Evolutionary conservation across 2,113 vertebrate genomes (phyloP).

Genomic region (Xiphorhynchus elegans): DNA sequence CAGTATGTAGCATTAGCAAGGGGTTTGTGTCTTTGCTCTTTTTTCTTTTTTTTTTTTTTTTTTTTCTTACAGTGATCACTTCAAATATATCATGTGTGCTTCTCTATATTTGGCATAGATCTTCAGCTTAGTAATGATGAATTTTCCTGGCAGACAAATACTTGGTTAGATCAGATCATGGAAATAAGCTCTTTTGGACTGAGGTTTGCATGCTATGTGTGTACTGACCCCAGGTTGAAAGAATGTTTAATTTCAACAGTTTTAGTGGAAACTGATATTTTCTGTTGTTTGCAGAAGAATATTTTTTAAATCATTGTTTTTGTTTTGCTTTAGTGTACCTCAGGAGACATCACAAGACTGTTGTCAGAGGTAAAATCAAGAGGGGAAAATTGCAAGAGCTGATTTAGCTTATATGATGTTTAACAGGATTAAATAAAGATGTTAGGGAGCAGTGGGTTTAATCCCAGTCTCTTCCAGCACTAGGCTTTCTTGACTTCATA

Average conservation of each 20-base stretch:
- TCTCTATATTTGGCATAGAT: slow-evolving; percentile 34
- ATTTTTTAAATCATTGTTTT: not conserved
- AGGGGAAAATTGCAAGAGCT: not conserved
- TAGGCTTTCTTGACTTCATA: not conserved
- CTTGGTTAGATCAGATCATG: slow-evolving; percentile 42
- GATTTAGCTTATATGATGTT: not conserved
- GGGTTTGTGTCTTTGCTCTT: not conserved
- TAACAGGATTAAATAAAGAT: not conserved
- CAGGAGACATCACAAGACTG: slow-evolving; percentile 9
- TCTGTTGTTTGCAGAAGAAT: slow-evolving; percentile 38
- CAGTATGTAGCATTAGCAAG: not conserved
- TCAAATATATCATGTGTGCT: not conserved
- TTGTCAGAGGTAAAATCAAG: not conserved
- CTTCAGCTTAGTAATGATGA: slow-evolving; percentile 31
- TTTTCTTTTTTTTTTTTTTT: no score
- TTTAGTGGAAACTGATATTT: slow-evolving; percentile 39
- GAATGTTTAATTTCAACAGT: slow-evolving; percentile 40
- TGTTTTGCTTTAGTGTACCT: slow-evolving; percentile 45
- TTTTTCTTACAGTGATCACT: not conserved
- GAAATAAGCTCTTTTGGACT: slow-evolving; percentile 56
- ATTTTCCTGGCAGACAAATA: slow-evolving; percentile 62
- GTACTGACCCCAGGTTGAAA: slow-evolving; percentile 46
- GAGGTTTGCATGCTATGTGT: not conserved
- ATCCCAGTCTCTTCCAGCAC: not conserved
- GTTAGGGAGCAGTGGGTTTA: not conserved